Percentiles rank a stretch among this genome's conserved stretches.
Evolutionary conservation across 2,888 invertebrate species (phyloP).

Genomic region (Synergus japonicus): DNA sequence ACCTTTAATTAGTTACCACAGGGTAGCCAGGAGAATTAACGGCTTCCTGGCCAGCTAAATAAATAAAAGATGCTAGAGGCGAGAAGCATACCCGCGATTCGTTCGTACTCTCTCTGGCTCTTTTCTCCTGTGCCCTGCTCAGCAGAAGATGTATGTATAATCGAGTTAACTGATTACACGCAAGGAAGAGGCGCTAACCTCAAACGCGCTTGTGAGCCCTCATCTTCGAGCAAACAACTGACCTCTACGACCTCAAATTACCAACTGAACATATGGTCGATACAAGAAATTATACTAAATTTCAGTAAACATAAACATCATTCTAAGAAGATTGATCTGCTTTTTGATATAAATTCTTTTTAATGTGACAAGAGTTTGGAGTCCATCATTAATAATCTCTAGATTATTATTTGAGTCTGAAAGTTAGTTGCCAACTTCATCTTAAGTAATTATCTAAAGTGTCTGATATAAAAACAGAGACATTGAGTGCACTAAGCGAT

Average conservation of each 20-base stretch:
- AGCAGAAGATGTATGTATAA: conserved; percentile 58
- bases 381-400: no score
- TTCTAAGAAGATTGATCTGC: no score
- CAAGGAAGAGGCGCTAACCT: conserved; percentile 57
- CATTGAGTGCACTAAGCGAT: background rate
- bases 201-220: conserved; percentile 8
- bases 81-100: conserved; percentile 53
- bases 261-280: conserved; percentile 5
- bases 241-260: conserved; percentile 15
- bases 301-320: background rate
- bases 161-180: conserved; percentile 65
- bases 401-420: no score
- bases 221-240: conserved; percentile 10
- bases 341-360: no score
- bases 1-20: conserved; percentile 75
- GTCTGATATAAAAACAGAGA: background rate
- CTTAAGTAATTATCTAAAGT: background rate
- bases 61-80: conserved; percentile 68
- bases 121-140: conserved; percentile 46
- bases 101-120: conserved; percentile 44
- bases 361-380: no score
- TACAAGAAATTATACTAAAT: background rate
- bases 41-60: conserved; percentile 74
- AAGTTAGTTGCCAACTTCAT: no score
- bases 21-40: conserved; percentile 69